These are phyloP conservation scores for Podarcis siculus DNA, from an alignment of 2,797 vertebrate genomes.

Conservation along the genomic window DNA sequence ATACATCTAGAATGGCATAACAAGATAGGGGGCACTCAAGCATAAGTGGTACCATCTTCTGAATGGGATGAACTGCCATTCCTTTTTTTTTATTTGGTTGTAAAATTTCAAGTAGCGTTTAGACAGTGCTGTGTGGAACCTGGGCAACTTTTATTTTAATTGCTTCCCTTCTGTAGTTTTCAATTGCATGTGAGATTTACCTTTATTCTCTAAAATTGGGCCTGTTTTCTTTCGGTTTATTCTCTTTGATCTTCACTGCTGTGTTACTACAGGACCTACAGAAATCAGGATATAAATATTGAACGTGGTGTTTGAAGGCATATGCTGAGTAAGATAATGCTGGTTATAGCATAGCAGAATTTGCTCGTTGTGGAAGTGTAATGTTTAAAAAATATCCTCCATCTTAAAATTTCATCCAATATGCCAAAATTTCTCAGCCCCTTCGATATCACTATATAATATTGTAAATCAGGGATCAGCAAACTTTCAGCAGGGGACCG, in stretches of 20 bases:
- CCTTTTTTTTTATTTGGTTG: not conserved
- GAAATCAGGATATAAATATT: not conserved
- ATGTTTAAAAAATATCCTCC: not conserved
- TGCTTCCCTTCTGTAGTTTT: not conserved
- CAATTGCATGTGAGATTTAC: not conserved
- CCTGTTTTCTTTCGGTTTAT: not conserved
- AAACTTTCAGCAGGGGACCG: too few relatives aligned
- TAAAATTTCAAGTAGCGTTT: not conserved
- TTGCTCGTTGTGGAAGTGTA: not conserved
- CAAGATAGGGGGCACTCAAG: conserved; percentile 14
- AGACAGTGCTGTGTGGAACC: not conserved
- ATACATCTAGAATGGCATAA: conserved; percentile 12
- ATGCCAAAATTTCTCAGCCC: not conserved
- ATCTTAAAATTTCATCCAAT: not conserved
- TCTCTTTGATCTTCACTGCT: conserved; percentile 24
- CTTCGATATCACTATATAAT: not conserved
- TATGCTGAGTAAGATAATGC: not conserved
- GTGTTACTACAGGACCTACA: not conserved
- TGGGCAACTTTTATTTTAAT: not conserved
- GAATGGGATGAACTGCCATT: not conserved
- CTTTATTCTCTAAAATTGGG: not conserved
- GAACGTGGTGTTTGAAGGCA: not conserved
- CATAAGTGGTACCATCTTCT: not conserved
- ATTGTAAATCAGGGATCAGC: not conserved
- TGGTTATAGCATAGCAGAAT: not conserved